Evolutionary conservation across 1,140 invertebrate genomes (phyloP).

Genomic region (Drosophila sulfurigaster): DNA sequence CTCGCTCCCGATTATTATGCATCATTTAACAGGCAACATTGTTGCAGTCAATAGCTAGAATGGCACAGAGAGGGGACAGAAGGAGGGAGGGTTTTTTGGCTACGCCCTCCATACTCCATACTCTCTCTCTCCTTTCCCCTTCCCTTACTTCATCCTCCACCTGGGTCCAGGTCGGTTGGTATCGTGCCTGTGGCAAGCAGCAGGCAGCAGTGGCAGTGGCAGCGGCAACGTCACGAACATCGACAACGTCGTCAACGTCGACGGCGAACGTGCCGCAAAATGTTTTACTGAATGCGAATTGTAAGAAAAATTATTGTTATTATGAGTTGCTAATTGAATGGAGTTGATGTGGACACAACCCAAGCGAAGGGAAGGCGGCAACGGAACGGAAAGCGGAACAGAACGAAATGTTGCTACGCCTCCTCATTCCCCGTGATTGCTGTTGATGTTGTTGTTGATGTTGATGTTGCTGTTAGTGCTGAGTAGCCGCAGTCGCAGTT

Average conservation of each 20-base stretch:
- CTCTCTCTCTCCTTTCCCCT: neutral
- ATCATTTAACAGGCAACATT: slow-evolving; percentile 82
- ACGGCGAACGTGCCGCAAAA: slow-evolving; percentile 77
- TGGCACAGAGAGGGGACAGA: slow-evolving; percentile 6
- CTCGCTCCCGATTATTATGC: slow-evolving; percentile 72
- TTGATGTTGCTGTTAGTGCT: slow-evolving; percentile 4
- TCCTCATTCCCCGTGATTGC: neutral
- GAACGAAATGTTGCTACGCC: slow-evolving; percentile 27
- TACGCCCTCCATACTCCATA: slow-evolving; percentile 7
- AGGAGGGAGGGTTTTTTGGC: slow-evolving; percentile 1
- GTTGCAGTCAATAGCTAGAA: slow-evolving; percentile 78
- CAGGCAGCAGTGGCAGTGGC: slow-evolving; percentile 5
- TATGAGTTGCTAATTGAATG: slow-evolving; percentile 83
- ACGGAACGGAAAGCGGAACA: slow-evolving; percentile 12
- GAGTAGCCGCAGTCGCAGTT: slow-evolving; percentile 1
- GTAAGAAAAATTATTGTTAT: slow-evolving; percentile 80
- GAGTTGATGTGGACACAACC: slow-evolving; percentile 57
- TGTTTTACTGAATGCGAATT: slow-evolving; percentile 80
- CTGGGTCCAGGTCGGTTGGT: neutral
- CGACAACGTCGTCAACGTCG: slow-evolving; percentile 48
- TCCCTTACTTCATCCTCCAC: slow-evolving; percentile 12
- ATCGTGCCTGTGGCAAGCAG: slow-evolving; percentile 13
- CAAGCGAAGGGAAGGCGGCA: neutral
- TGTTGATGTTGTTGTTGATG: neutral
- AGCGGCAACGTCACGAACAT: slow-evolving; percentile 69